Conservation (phyloP, 1,140 invertebrate genomes). For the Camponotus floridanus region DNA sequence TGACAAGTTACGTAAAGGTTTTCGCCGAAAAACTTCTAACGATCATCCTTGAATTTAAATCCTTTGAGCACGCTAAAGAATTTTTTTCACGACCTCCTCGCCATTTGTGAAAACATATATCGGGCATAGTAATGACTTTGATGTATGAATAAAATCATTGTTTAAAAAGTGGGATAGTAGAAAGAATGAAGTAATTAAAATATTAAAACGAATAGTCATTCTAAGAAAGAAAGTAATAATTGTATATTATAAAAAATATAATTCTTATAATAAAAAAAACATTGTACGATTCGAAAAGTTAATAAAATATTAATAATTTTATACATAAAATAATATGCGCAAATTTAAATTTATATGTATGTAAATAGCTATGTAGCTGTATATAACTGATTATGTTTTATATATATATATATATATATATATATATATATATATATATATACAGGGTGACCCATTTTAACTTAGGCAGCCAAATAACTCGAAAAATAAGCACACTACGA, state of each 20-base stretch:
- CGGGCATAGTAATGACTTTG: background rate
- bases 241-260: background rate
- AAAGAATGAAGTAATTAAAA: background rate
- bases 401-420: no score
- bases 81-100: conserved; percentile 48
- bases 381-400: no score
- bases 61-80: conserved; percentile 69
- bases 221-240: background rate
- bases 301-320: background rate
- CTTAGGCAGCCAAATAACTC: no score
- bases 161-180: background rate
- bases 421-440: no score
- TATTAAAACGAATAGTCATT: no score
- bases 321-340: background rate
- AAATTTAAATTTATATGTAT: background rate
- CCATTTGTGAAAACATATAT: conserved; percentile 53
- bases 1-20: conserved; percentile 67
- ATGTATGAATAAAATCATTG: background rate
- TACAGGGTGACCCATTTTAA: no score
- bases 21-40: conserved; percentile 65
- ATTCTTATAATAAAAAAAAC: background rate
- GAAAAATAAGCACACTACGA: no score
- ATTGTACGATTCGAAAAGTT: no score
- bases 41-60: conserved; percentile 80
- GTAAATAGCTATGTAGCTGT: no score